A percentile compares a stretch with the other conserved stretches of the same genome.
phyloP scores from a whole-genome alignment of 1,140 invertebrate genomes.

The Zaprionus africanus region DNA sequence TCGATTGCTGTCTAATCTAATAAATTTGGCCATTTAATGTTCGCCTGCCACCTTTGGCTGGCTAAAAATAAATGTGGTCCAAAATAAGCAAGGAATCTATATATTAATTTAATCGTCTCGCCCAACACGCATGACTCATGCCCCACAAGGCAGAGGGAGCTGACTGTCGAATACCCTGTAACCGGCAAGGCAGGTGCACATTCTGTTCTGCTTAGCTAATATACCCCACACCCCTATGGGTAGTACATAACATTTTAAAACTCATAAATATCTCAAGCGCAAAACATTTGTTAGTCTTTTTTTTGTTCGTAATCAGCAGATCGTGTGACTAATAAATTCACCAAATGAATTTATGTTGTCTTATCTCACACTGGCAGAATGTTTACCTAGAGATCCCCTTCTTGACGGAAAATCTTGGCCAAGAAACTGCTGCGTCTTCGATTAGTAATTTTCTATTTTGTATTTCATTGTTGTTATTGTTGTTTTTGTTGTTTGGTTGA shows the following conservation, averaged over 20 bases:
- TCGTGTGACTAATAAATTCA: slow-evolving; percentile 47
- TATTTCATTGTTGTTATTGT: slow-evolving; percentile 11
- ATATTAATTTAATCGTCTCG: slow-evolving; percentile 18
- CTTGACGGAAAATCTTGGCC: slow-evolving; percentile 23
- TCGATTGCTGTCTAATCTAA: slow-evolving; percentile 42
- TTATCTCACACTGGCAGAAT: slow-evolving; percentile 18
- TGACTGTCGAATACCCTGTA: background rate
- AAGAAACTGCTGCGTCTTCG: slow-evolving; percentile 4
- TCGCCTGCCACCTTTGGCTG: slow-evolving; percentile 1
- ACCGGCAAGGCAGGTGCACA: background rate
- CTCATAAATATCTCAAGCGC: slow-evolving; percentile 17
- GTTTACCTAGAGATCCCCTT: slow-evolving; percentile 14
- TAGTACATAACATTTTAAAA: background rate
- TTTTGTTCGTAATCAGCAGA: slow-evolving; percentile 23
- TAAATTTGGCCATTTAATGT: slow-evolving; percentile 48
- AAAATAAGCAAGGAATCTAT: slow-evolving; percentile 43
- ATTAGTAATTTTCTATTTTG: slow-evolving; percentile 12
- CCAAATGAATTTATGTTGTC: slow-evolving; percentile 35
- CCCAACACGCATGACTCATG: slow-evolving; percentile 20
- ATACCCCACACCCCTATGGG: background rate
- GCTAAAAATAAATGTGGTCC: slow-evolving; percentile 42
- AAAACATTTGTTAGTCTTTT: slow-evolving; percentile 9
- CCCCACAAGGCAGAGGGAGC: background rate
- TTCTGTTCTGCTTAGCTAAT: background rate
- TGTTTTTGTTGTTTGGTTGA: slow-evolving; percentile 3